Base-by-base conservation (phyloP, 1,140 invertebrate species). In the Rhynchophorus ferrugineus region DNA sequence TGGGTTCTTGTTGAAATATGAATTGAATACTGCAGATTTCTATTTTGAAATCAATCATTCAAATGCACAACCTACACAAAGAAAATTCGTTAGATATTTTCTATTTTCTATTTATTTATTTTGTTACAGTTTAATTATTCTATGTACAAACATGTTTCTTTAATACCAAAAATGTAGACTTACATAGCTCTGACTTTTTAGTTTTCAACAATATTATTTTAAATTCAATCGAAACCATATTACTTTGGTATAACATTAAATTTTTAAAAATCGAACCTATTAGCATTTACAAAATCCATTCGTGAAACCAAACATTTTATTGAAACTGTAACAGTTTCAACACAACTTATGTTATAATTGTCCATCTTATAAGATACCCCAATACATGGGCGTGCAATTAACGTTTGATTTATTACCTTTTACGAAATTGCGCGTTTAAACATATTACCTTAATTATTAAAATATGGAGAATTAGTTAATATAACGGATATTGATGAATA, bases 241-340 rank as follows among this genome's bases (percentile, higher is more conserved):
- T 29, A 29, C n/a, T n/a, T n/a, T n/a, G 22, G 46, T 39, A 46
- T 39, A 34, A 53, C 46, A 39, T 19, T 53, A 53, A 51, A 44
- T 51, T 51, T 51, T 39, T 53, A 53, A n/a, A n/a, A 53, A 53
- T 53, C 43, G 46, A 37, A 53, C 50, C 50, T 45, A 53, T 53
- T 53, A 53, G 46, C 50, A 42, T 53, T 53, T 44, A 53, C 39
- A 41, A 41, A 39, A 24, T 46, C 46, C 50, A 44, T 45, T 53
- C 46, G 38, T 46, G 50, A 14, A 53, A 53, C 36, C 41, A 53
- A 33, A 44, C 50, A 35, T 37, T 39, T 46, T 41, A 53, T 41
- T 33, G 24, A 39, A 46, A 46, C 37, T 53, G 50, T 46, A 39
- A 53, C 50, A 53, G 50, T 53, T 53, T 53, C 50, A 35, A 53